Conservation (phyloP, 2,888 invertebrate genomes). For the Drosophila nr. perissopoda region DNA sequence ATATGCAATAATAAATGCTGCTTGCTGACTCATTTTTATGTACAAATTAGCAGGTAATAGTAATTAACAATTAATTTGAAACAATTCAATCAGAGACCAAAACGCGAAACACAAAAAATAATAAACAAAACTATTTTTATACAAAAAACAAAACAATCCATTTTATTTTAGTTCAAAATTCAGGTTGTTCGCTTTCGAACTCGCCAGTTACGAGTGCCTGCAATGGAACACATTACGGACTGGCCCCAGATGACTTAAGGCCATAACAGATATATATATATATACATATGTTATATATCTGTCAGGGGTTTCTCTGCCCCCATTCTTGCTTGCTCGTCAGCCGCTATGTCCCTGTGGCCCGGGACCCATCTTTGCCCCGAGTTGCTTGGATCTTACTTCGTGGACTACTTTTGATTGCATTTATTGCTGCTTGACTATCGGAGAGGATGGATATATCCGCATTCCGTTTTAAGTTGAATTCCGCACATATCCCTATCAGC, state of each 20-base stretch:
- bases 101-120: constrained; percentile 46
- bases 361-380: too few relatives aligned
- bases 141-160: constrained; percentile 22
- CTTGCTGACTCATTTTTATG: constrained; percentile 74
- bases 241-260: background rate
- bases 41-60: constrained; percentile 75
- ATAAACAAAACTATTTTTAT: constrained; percentile 61
- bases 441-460: too few relatives aligned
- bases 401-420: too few relatives aligned
- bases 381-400: too few relatives aligned
- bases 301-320: too few relatives aligned
- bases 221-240: background rate
- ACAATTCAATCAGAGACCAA: constrained; percentile 68
- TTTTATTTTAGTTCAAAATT: background rate
- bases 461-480: too few relatives aligned
- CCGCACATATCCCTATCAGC: too few relatives aligned
- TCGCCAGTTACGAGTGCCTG: background rate
- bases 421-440: too few relatives aligned
- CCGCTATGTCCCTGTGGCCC: too few relatives aligned
- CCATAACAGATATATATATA: background rate
- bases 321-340: too few relatives aligned
- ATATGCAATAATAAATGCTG: constrained; percentile 69
- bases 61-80: constrained; percentile 61
- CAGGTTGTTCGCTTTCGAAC: background rate
- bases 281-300: background rate